Evolutionary conservation across 2,888 invertebrate species (phyloP), one percentile per base, ranked within the genome.

Genomic region (Lucinisca nassula): DNA sequence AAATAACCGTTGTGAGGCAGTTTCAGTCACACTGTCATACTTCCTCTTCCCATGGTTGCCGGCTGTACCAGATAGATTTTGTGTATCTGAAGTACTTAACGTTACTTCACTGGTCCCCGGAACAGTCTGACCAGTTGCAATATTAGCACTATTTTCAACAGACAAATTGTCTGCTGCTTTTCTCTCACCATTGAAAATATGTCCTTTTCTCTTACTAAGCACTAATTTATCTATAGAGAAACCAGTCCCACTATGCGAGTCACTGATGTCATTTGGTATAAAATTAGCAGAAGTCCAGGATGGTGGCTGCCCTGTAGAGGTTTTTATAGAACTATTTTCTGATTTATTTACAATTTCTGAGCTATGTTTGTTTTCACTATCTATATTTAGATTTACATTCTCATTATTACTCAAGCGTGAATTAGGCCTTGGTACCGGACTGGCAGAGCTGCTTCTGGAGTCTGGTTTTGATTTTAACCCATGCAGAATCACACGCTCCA

Each of bases 211-310:
- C 58, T 88, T 90, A 24, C 86, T 85, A 49, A 89, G 61, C 32
- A 90, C 81, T 77, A 88, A 74, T 77, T 87, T 90, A 40, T 88
- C 90, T n/a, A 88, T 72, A 24, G 87, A 27, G 32, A 89, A 79
- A 40, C 70, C 83, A 14, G 77, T 72, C 32, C 77, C 83, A 12
- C 24, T 77, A 1, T 67, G 35, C 21, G 30, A 24, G 24, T 14
- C 27, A 37, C 37, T 27, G 6, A n/a, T 10, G 49, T 49, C 61
- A 40, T 61, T 78, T 82, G 40, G 76, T 72, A 88, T 72, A 79
- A 88, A 88, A 80, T 88, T 88, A 24, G 85, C 82, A n/a, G 85
- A 84, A 12, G 88, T 88, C 88, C 88, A 88, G 3, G 82, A 32
- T 35, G 72, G 45, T 35, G 30, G 51, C 35, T 58, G 67, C 32